phyloP scores from a whole-genome alignment of 2,888 invertebrate genomes.

The Hemistola chrysoprasaria region DNA sequence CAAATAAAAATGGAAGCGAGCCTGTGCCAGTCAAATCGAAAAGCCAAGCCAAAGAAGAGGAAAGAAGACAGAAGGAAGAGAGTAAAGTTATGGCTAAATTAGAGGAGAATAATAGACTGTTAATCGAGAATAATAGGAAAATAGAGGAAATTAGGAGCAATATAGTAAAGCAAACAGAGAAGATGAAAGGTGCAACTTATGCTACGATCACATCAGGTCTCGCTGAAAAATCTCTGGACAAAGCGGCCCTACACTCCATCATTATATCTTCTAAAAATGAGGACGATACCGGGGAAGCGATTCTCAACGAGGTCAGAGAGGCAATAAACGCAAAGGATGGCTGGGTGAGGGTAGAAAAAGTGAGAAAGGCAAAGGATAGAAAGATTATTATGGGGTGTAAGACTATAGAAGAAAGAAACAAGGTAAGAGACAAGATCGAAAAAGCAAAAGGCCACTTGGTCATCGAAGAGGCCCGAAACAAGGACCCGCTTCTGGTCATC shows the following conservation, averaged over 20 bases:
- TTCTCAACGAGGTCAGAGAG: constrained; percentile 1
- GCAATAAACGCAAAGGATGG: constrained; percentile 11
- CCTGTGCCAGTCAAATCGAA: no score
- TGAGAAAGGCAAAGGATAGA: constrained; percentile 11
- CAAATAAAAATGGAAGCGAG: no score
- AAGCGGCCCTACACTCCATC: constrained; percentile 7
- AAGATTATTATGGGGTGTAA: constrained; percentile 8
- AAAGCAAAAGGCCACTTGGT: background rate
- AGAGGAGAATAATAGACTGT: no score
- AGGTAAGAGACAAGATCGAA: constrained; percentile 2
- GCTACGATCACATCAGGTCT: no score
- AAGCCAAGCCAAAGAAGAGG: no score
- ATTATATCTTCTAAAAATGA: background rate
- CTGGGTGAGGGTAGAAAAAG: background rate
- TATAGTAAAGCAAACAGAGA: no score
- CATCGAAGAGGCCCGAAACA: constrained; percentile 3
- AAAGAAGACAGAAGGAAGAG: no score
- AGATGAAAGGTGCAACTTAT: no score
- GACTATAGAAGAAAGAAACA: constrained; percentile 2
- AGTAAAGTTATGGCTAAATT: no score
- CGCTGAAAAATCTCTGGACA: background rate
- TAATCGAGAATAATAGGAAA: no score
- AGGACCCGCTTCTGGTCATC: no score
- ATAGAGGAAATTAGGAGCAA: no score
- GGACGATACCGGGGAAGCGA: constrained; percentile 6